Percentiles rank a stretch among this genome's conserved stretches.
These are phyloP conservation scores for Microchirus variegatus DNA, from an alignment of 2,797 vertebrate genomes.

Conservation along the genomic window DNA sequence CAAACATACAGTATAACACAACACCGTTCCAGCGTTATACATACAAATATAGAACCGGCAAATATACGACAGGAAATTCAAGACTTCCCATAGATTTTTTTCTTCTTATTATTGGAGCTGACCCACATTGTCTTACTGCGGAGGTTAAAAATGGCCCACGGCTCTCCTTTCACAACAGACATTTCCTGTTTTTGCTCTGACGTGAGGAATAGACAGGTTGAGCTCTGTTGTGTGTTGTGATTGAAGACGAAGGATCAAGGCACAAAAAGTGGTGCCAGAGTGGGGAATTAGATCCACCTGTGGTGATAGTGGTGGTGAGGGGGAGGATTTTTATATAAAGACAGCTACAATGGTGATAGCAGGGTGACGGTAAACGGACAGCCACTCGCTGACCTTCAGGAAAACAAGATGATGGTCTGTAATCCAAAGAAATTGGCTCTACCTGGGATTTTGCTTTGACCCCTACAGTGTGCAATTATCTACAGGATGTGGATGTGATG, in stretches of 20 bases:
- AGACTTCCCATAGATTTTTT: constrained; percentile 9
- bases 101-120: background rate
- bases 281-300: constrained; percentile 37
- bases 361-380: background rate
- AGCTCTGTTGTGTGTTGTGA: constrained; percentile 39
- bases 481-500: too few species aligned
- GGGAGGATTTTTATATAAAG: constrained; percentile 40
- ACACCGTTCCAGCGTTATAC: background rate
- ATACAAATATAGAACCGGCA: background rate
- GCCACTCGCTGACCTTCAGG: background rate
- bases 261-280: constrained; percentile 27
- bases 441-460: too few species aligned
- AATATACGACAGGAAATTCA: constrained; percentile 12
- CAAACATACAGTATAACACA: background rate
- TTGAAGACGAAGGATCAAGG: constrained; percentile 25
- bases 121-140: constrained; percentile 26
- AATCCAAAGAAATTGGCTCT: too few species aligned
- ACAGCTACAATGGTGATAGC: constrained; percentile 14
- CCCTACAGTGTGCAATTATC: too few species aligned
- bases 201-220: constrained; percentile 6
- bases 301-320: constrained; percentile 8
- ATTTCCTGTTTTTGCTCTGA: constrained; percentile 1
- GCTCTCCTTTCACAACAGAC: constrained; percentile 28
- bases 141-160: constrained; percentile 8
- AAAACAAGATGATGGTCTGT: background rate